phyloP scores from a whole-genome alignment of 2,888 invertebrate genomes.

The Tinea pellionella region DNA sequence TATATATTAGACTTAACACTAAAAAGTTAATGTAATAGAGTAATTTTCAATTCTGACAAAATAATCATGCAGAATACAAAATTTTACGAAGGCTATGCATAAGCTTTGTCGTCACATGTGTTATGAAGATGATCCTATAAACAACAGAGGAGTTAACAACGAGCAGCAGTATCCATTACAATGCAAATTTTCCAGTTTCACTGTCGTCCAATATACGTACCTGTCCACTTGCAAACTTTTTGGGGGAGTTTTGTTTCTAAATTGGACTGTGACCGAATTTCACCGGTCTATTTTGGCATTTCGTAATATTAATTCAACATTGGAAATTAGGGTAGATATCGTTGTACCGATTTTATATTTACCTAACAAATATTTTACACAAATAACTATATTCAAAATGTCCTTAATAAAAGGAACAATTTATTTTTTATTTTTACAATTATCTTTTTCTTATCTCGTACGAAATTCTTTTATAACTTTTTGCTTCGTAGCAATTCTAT shows the following conservation, averaged over 20 bases:
- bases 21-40: neutral
- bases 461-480: too few species aligned
- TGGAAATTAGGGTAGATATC: too few species aligned
- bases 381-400: too few species aligned
- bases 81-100: conserved; percentile 30
- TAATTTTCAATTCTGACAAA: neutral
- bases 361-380: too few species aligned
- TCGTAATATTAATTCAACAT: neutral
- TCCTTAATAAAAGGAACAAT: too few species aligned
- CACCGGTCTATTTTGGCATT: neutral
- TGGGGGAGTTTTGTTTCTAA: conserved; percentile 37
- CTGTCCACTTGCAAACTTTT: conserved; percentile 48
- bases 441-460: too few species aligned
- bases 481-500: too few species aligned
- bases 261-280: conserved; percentile 45
- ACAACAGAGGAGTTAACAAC: neutral
- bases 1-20: neutral
- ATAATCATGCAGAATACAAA: conserved; percentile 13
- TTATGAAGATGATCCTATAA: conserved; percentile 23
- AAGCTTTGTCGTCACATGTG: conserved; percentile 28
- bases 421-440: too few species aligned
- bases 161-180: conserved; percentile 43
- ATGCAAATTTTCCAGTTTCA: conserved; percentile 49
- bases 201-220: conserved; percentile 47
- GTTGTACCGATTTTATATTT: too few species aligned